Evolutionary conservation across 2,113 vertebrate genomes (phyloP), one percentile per base, ranked within the genome.

Genomic region (Hoplias malabaricus): DNA sequence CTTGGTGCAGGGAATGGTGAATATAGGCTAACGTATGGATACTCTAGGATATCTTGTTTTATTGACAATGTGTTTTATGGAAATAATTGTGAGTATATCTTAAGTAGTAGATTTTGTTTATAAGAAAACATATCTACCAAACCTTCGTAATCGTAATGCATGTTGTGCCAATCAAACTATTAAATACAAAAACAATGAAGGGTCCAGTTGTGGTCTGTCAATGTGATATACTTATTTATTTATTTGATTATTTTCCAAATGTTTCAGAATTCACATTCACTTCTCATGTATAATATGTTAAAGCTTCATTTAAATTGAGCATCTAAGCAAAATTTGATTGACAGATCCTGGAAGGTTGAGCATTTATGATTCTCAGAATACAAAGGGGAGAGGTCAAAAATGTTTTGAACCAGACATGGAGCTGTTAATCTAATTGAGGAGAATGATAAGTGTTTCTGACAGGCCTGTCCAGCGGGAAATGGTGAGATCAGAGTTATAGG

Each of bases 361-460:
- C 57, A 61, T 61, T 61, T 27, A 61, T 61, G 57, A 27, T 33
- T 61, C 16, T 33, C 57, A 61, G 13, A 61, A 19, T 33, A 61
- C 31, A 61, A 61, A 61, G 54, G 31, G 29, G 46, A 66, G 36
- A 68, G 56, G 48, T 59, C 67, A 66, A 69, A 48, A 59, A 48
- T n/a, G n/a, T 77, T 40, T 69, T 77, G 75, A 77, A 68, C 48
- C 75, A 69, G 48, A 77, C 67, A 66, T 23, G 63, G 56, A 25
- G 50, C 34, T 69, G 75, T 42, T 77, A 62, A 68, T 65, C 75
- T 77, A 53, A 50, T 50, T 57, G 74, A 53, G 62, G 21, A 19
- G 59, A 53, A 68, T 76, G 74, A 68, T 76, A 76, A 77, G 75
- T 77, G 75, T 69, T 77, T 77, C 36, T 77, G 65, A 69, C 75